Evolutionary conservation across 2,113 vertebrate species (phyloP).

Genomic region (Bambusicola thoracicus): DNA sequence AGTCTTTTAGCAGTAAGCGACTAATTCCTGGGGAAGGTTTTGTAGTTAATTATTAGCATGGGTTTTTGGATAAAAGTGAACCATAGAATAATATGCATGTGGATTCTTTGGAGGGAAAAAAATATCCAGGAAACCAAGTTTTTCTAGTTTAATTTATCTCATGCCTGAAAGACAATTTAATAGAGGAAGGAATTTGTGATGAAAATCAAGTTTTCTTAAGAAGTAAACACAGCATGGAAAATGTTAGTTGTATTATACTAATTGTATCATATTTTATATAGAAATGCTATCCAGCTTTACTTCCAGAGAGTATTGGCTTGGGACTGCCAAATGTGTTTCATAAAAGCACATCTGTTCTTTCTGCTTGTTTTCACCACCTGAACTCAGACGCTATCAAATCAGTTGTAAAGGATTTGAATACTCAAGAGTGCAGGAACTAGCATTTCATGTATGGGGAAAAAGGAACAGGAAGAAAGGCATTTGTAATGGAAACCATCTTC

Average conservation of each 20-base stretch:
- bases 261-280: background rate
- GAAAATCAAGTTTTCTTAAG: background rate
- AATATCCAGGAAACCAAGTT: background rate
- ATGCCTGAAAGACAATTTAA: background rate
- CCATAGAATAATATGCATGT: background rate
- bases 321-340: background rate
- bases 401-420: background rate
- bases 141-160: background rate
- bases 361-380: background rate
- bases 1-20: conserved; percentile 90
- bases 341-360: background rate
- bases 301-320: background rate
- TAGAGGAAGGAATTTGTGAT: background rate
- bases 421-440: background rate
- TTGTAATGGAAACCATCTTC: background rate
- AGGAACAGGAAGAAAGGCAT: background rate
- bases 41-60: background rate
- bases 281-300: background rate
- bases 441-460: background rate
- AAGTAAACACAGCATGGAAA: background rate
- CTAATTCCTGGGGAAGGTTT: conserved; percentile 5
- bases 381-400: background rate
- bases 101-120: background rate
- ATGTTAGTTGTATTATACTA: background rate
- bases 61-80: background rate